A percentile compares a stretch with the other conserved stretches of the same genome.
Evolutionary conservation across 2,888 invertebrate genomes (phyloP).

Genomic region (Cepaea hortensis): DNA sequence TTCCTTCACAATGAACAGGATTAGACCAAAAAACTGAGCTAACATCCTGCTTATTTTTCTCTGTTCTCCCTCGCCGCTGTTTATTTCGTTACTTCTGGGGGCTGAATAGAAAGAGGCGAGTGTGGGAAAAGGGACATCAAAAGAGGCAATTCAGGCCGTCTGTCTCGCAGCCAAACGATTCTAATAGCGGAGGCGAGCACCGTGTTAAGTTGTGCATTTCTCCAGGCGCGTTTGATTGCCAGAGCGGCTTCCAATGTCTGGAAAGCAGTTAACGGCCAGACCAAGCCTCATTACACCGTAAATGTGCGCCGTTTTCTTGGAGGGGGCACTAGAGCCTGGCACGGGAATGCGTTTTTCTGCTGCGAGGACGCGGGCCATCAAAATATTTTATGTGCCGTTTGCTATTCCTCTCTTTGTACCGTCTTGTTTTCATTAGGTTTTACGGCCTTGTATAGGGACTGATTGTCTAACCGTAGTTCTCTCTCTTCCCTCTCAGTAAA

Average conservation of each 20-base stretch:
- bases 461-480: constrained; percentile 14
- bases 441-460: constrained; percentile 22
- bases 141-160: constrained; percentile 16
- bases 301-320: constrained; percentile 22
- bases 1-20: too few relatives aligned
- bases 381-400: constrained; percentile 37
- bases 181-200: constrained; percentile 7
- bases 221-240: neutral
- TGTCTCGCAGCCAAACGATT: constrained; percentile 19
- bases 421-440: constrained; percentile 42
- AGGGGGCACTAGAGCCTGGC: neutral
- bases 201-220: neutral
- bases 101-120: neutral
- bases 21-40: neutral
- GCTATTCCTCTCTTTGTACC: constrained; percentile 7
- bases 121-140: constrained; percentile 18
- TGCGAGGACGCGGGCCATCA: constrained; percentile 23
- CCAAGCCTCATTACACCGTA: constrained; percentile 39
- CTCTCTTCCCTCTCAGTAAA: neutral
- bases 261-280: constrained; percentile 18
- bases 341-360: constrained; percentile 20
- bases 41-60: neutral
- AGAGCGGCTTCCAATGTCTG: constrained; percentile 14
- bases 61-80: neutral
- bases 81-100: neutral